Evolutionary conservation across 2,797 vertebrate genomes (phyloP), one percentile per base, ranked within the genome.

Genomic region (Chelon labrosus): DNA sequence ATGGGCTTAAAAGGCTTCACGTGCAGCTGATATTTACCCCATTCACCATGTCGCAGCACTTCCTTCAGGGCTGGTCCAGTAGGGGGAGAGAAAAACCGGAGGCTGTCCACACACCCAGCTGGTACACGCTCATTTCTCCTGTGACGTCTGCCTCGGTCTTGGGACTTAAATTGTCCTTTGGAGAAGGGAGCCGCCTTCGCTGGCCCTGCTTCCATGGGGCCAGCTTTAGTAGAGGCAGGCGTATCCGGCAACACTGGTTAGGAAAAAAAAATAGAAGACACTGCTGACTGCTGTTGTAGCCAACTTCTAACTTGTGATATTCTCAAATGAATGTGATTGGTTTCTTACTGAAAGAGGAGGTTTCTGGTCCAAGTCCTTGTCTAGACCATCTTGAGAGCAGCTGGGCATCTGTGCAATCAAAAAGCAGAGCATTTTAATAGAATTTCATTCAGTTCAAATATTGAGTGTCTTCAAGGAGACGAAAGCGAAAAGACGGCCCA

Each of bases 11-110:
- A 50, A 11, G n/a, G 5, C 8, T 50, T 47, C 7, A 47, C 17
- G n/a, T 10, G 17, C 46, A 2, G n/a, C n/a, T 49, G 14, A 14
- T 49, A n/a, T 93, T 94, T 92, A 99, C 98, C 59, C 95, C 96
- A 35, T 99, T 97, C 38, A 99, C 97, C 92, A 99, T 91, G 68
- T 99, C 98, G n/a, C 90, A 99, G 93, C 78, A 98, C 96, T 89
- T 99, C 98, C 10, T 91, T 97, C 77, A 99, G 87, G 0, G 85
- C 93, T 0, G 97, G 95, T 1, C 90, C 94, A 1, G 92, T 89
- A 0, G 97, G 96, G n/a, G n/a, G n/a, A n/a, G n/a, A n/a, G n/a
- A n/a, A n/a, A n/a, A n/a, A n/a, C n/a, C n/a, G n/a, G n/a, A n/a
- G n/a, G 19, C 95, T 91, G 89, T 99, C 97, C 0, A 97, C 96